Evolutionary conservation across 53 echinoderm and acorn worm genomes (phyloP).

Genomic region (Apostichopus leukothele): DNA sequence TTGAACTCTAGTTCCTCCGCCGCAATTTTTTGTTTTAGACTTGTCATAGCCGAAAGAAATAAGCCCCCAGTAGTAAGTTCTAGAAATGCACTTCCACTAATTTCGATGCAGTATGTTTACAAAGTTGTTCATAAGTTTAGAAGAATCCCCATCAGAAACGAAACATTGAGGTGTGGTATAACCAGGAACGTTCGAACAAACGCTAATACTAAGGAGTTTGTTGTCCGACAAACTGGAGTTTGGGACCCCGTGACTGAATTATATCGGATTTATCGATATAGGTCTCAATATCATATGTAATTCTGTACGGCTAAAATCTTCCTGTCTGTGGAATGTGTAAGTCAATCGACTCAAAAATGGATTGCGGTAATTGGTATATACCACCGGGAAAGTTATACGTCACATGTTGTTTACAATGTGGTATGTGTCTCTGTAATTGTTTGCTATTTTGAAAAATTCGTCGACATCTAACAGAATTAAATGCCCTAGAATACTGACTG

Average conservation of each 20-base stretch:
- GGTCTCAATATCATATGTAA: slow-evolving; percentile 2
- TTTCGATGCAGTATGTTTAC: slow-evolving; percentile 15
- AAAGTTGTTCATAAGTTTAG: background rate
- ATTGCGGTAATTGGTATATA: background rate
- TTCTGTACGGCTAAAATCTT: background rate
- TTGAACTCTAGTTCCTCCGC: too few species aligned
- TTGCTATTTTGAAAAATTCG: too few species aligned
- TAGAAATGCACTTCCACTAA: background rate
- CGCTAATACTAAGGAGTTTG: background rate
- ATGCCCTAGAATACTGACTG: too few species aligned
- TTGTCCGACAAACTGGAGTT: slow-evolving; percentile 7
- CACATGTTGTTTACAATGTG: too few species aligned
- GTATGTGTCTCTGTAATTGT: too few species aligned
- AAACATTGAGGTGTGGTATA: slow-evolving; percentile 21
- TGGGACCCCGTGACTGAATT: background rate
- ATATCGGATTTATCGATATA: background rate
- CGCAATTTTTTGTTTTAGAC: too few species aligned
- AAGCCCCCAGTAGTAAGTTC: too few species aligned
- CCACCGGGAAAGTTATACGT: too few species aligned
- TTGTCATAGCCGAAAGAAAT: too few species aligned
- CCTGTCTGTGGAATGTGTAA: background rate
- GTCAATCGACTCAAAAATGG: background rate
- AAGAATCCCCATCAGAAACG: slow-evolving; percentile 11
- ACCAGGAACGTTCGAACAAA: slow-evolving; percentile 28
- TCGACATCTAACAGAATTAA: too few species aligned